Evolutionary conservation across 2,797 vertebrate species (phyloP), one percentile per base, ranked within the genome.

Genomic region (Darevskia mixta): DNA sequence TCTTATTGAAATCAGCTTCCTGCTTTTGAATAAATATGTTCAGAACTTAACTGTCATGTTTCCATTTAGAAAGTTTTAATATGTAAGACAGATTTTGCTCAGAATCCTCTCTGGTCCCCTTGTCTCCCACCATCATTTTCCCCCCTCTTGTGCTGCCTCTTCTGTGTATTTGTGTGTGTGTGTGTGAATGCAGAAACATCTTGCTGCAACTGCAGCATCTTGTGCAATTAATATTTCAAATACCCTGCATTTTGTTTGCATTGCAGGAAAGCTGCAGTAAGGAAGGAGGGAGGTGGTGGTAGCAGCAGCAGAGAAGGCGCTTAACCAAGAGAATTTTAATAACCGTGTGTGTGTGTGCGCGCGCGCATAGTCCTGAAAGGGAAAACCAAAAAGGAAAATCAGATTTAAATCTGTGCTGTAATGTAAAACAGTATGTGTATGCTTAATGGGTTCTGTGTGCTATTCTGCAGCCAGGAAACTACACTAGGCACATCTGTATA

Each of bases 301-400:
- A 86, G 86, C 5, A 61, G 86, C 5, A 61, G 58, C 13, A 55
- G 49, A 58, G n/a, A 79, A 58, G 92, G 89, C 1, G 80, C 86
- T 94, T 92, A 95, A 94, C 91, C 92, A 95, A 90, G 92, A 93
- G 61, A 55, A 92, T 85, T 92, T 88, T 95, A 95, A 88, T 91
- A 23, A 89, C 88, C 87, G 95, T 89, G 69, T 77, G 87, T 93
- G 38, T 79, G 82, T 89, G 27, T 81, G 85, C 93, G 38, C 38
- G 4, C 4, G 38, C 38, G 38, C 38, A 38, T 41, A 73, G 84
- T 83, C 77, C 67, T 94, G 88, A 94, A 95, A 94, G 87, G 89
- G 79, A 93, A 93, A 92, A 95, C 89, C 82, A 85, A 92, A 88
- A 91, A 78, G 67, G 90, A 91, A 88, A 88, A 94, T 92, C 27